Conservation (phyloP, 2,113 vertebrate species). For the Ctenomys sociabilis region DNA sequence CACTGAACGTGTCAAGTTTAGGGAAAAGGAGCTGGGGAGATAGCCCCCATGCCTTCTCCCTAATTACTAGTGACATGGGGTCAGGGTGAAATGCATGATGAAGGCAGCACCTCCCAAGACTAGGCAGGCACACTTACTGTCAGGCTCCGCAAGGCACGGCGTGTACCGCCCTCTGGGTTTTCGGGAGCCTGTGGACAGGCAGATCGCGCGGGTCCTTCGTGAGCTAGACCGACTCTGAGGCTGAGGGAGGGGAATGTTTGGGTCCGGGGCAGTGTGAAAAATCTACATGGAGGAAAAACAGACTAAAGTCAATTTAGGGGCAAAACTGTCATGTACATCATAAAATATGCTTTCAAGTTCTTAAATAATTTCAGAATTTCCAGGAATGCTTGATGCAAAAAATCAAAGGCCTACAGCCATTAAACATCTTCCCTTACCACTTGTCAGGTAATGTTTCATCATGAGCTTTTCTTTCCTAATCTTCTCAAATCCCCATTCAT, state of each 20-base stretch:
- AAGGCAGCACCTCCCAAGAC: neutral
- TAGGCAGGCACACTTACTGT: slow-evolving; percentile 89
- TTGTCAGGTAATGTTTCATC: neutral
- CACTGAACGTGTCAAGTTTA: neutral
- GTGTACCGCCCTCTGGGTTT: slow-evolving; percentile 93
- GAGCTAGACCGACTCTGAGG: slow-evolving; percentile 93
- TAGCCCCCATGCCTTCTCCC: neutral
- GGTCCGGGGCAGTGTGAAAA: slow-evolving; percentile 94
- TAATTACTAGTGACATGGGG: slow-evolving; percentile 2
- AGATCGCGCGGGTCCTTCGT: slow-evolving; percentile 94
- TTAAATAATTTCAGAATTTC: neutral
- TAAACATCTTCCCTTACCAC: neutral
- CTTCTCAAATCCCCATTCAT: neutral
- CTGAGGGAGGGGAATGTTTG: slow-evolving; percentile 93
- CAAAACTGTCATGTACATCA: neutral
- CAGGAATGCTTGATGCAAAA: neutral
- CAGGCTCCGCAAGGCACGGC: slow-evolving; percentile 96
- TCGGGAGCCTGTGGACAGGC: slow-evolving; percentile 94
- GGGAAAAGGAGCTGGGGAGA: no score
- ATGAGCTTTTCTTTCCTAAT: slow-evolving; percentile 2
- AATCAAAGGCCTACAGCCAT: neutral
- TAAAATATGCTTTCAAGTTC: neutral
- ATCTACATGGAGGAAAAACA: slow-evolving; percentile 86
- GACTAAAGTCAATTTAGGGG: neutral
- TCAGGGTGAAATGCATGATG: neutral